Evolutionary conservation across 2,113 vertebrate genomes (phyloP).

Genomic region (Xiphophorus hellerii): DNA sequence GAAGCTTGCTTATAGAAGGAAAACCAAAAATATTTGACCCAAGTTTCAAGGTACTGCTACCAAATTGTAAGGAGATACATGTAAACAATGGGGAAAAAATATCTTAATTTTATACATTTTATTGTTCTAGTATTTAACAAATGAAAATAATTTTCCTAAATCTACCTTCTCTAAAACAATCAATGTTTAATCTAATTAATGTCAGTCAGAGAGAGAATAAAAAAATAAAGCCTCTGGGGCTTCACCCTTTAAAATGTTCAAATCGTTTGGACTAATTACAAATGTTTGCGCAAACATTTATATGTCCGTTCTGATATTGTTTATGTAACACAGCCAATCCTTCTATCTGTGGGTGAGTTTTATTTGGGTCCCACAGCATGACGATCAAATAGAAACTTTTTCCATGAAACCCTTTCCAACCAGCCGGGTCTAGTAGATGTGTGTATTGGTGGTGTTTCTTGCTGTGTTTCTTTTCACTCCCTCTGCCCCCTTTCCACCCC

Average conservation of each 20-base stretch:
- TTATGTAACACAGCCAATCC: background rate
- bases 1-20: background rate
- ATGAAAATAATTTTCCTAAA: background rate
- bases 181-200: too few species aligned
- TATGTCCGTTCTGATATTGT: background rate
- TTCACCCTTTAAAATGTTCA: too few species aligned
- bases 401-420: slow-evolving; percentile 3
- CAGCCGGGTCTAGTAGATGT: background rate
- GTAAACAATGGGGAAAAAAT: background rate
- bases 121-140: background rate
- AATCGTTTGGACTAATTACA: background rate
- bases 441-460: slow-evolving; percentile 6
- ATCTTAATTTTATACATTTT: background rate
- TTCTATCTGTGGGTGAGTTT: background rate
- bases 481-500: background rate
- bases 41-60: background rate
- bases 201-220: too few species aligned
- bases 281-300: background rate
- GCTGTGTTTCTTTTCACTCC: slow-evolving; percentile 16
- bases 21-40: background rate
- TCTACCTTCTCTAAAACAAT: background rate
- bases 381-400: slow-evolving; percentile 18
- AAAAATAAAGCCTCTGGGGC: background rate
- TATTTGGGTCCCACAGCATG: slow-evolving; percentile 5
- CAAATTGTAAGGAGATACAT: background rate